These are phyloP conservation scores for Alethe diademata DNA, from an alignment of 2,113 vertebrate species.

Conservation along the genomic window DNA sequence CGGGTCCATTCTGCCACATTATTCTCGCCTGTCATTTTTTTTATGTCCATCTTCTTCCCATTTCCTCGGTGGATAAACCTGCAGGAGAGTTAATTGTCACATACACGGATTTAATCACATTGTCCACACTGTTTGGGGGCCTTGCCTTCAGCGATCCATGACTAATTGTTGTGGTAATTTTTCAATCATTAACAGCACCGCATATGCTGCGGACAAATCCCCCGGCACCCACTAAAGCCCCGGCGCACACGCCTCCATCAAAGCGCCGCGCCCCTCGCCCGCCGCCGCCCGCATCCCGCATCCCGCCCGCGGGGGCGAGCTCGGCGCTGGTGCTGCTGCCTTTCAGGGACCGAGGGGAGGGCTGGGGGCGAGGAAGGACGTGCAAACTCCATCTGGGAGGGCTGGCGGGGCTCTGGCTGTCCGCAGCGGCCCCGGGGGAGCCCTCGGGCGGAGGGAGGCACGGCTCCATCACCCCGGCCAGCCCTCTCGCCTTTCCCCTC, in stretches of 20 bases:
- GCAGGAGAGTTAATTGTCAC: constrained; percentile 93
- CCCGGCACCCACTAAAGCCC: constrained; percentile 72
- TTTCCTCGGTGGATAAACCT: constrained; percentile 79
- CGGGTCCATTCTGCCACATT: constrained; percentile 71
- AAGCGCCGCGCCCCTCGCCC: constrained; percentile 22
- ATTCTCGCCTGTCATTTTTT: constrained; percentile 54
- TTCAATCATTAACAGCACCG: constrained; percentile 91
- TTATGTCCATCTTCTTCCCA: constrained; percentile 59
- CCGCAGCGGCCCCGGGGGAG: constrained; percentile 54
- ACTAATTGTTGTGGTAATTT: constrained; percentile 91
- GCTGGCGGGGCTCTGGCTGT: neutral
- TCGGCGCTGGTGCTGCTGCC: neutral
- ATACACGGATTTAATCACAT: constrained; percentile 98
- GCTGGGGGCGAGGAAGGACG: neutral
- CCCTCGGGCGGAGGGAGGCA: constrained; percentile 30
- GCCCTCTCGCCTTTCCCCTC: neutral
- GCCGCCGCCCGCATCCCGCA: neutral
- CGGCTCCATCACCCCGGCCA: constrained; percentile 53
- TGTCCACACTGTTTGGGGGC: constrained; percentile 77
- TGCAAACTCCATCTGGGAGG: constrained; percentile 67
- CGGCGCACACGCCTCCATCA: constrained; percentile 60
- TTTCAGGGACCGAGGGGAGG: neutral
- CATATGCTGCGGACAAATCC: constrained; percentile 90
- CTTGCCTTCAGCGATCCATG: constrained; percentile 79
- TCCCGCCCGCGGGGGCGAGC: neutral